phyloP scores from a whole-genome alignment of 1,140 invertebrate genomes.

The Sarcophaga bullata region DNA sequence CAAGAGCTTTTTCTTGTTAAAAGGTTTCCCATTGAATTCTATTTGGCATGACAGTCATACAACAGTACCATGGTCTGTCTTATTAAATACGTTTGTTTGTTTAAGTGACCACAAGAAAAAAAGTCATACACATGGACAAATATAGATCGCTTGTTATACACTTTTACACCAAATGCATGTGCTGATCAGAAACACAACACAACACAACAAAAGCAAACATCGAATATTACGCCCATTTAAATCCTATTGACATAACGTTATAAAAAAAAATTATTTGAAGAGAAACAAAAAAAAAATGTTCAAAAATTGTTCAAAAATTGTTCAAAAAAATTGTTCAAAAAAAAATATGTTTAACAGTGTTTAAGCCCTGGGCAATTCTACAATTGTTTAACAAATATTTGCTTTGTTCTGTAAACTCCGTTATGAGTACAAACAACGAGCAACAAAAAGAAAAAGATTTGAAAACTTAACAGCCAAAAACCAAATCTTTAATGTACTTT shows the following conservation, averaged over 20 bases:
- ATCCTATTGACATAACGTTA: neutral
- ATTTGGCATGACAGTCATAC: too few relatives aligned
- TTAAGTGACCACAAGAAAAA: neutral
- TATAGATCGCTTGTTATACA: slow-evolving; percentile 4
- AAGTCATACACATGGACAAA: neutral
- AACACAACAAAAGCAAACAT: neutral
- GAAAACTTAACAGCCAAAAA: neutral
- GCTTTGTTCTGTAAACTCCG: neutral
- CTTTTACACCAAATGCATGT: neutral
- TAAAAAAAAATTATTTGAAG: neutral
- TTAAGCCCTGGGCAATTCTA: neutral
- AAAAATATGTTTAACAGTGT: neutral
- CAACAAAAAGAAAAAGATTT: neutral
- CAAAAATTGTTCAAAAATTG: too few relatives aligned
- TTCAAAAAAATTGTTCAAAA: too few relatives aligned
- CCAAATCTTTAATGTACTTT: neutral
- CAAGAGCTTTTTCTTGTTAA: too few relatives aligned
- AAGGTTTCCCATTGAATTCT: too few relatives aligned
- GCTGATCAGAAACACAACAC: too few relatives aligned
- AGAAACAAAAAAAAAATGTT: too few relatives aligned
- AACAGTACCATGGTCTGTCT: neutral
- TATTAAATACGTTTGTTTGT: neutral
- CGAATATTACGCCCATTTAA: neutral
- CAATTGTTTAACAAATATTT: neutral
- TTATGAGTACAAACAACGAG: neutral